phyloP scores from a whole-genome alignment of 1,140 invertebrate species.

The Drosophila sturtevanti region DNA sequence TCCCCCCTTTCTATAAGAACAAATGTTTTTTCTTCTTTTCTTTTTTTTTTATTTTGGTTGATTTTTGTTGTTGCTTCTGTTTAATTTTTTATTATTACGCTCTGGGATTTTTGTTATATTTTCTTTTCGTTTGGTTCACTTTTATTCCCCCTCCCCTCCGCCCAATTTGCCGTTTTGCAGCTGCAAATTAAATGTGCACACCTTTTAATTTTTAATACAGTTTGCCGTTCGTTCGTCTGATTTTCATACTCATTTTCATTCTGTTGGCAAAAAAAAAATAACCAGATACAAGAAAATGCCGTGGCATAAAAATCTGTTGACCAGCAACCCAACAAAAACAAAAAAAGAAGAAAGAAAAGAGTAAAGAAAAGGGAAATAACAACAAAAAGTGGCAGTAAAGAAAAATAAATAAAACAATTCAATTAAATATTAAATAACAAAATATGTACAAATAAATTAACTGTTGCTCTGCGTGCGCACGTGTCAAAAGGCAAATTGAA shows the following conservation, averaged over 20 bases:
- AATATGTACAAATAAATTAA: constrained; percentile 17
- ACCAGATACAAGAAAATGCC: not conserved
- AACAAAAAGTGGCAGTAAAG: not conserved
- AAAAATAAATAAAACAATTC: constrained; percentile 14
- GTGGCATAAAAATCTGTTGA: constrained; percentile 17
- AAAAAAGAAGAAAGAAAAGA: not conserved
- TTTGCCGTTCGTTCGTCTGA: constrained; percentile 58
- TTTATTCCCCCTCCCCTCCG: constrained; percentile 4
- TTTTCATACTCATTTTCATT: constrained; percentile 49
- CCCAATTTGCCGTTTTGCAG: constrained; percentile 23
- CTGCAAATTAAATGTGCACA: constrained; percentile 58
- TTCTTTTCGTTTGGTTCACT: constrained; percentile 21
- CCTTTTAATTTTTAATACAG: constrained; percentile 70
- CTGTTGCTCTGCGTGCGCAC: not conserved
- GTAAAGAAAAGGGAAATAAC: not conserved
- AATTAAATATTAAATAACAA: constrained; percentile 50
- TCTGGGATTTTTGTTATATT: constrained; percentile 32
- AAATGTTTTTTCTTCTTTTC: constrained; percentile 6
- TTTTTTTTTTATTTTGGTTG: constrained; percentile 3
- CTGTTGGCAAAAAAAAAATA: constrained; percentile 44
- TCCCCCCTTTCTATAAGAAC: not conserved
- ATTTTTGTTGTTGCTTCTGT: constrained; percentile 52
- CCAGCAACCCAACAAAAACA: not conserved
- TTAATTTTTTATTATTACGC: constrained; percentile 68
- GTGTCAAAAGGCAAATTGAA: constrained; percentile 35